Conservation (phyloP, 2,797 vertebrate species). For the Argentina silus region DNA sequence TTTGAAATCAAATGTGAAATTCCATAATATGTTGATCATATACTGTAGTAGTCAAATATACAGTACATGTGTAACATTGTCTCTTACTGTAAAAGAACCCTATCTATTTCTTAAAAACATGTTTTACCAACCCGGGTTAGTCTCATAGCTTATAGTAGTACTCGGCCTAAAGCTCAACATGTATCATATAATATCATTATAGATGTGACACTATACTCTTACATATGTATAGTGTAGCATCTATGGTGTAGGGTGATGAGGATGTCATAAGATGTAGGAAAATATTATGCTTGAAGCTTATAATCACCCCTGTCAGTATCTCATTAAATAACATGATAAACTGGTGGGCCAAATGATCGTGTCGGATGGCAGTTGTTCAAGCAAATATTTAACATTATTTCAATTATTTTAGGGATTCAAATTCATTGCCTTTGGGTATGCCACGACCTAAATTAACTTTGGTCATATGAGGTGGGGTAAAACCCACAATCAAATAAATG, state of each 20-base stretch:
- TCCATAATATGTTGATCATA: neutral
- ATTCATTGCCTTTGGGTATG: constrained; percentile 43
- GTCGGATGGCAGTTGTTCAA: constrained; percentile 25
- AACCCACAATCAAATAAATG: constrained; percentile 50
- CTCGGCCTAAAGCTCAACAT: neutral
- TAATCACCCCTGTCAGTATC: neutral
- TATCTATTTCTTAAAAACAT: too few species aligned
- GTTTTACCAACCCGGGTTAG: too few species aligned
- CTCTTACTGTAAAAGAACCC: too few species aligned
- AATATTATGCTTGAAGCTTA: neutral
- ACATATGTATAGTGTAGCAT: neutral
- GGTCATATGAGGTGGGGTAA: constrained; percentile 34
- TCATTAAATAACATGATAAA: constrained; percentile 7
- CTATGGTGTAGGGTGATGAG: neutral
- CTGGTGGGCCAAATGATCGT: constrained; percentile 7
- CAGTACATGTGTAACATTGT: too few species aligned
- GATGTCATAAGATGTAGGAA: neutral
- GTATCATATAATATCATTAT: too few species aligned
- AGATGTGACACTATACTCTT: too few species aligned
- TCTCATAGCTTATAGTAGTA: too few species aligned
- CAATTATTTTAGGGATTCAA: constrained; percentile 36
- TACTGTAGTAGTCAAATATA: too few species aligned
- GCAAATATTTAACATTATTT: constrained; percentile 36
- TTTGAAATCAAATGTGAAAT: neutral
- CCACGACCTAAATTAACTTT: constrained; percentile 57